Evolutionary conservation across 2,113 vertebrate genomes (phyloP), one percentile per base, ranked within the genome.

Genomic region (Brienomyrus brachyistius): DNA sequence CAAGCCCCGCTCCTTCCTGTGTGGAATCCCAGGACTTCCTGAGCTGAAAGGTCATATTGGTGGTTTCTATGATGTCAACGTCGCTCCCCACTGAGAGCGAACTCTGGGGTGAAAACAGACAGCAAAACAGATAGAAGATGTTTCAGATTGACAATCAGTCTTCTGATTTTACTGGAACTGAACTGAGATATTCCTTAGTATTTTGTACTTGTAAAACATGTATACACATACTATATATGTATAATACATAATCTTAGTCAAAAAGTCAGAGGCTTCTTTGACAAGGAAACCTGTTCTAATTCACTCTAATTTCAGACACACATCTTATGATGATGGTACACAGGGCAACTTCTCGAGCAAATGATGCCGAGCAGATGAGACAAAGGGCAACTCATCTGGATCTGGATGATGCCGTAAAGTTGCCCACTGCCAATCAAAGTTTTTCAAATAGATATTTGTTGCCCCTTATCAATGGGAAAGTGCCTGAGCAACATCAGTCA

Each of bases 1-100:
- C 97, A 3, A 97, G 94, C 0, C 95, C 96, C 0, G 95, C 95
- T 0, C 88, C 92, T 86, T 97, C 97, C 40, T 93, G 95, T 47
- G 91, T 91, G 4, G 92, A 91, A 86, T 99, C 97, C 54, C 96
- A 96, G 48, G 97, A 96, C 11, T 93, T 95, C 47, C 94, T 95
- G 15, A 95, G 88, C 3, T 95, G 94, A 89, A 94, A 94, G 11
- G 95, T 94, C 6, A 96, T 92, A 45, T 93, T 92, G 0, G 96
- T 96, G 0, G 93, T 89, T 27, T 99, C 97, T 0, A 95, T 94
- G 92, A 97, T 91, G 93, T 98, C 98, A 27, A 96, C 91, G 91
- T 99, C 98, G 51, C 98, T 99, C 89, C 97, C 96, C 85, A 97
- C 93, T 6, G 97, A 98, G 66, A 98, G 91, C 0, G 98, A 98